A percentile compares a stretch with the other conserved stretches of the same genome.
These are phyloP conservation scores for Synanthedon andrenaeformis DNA, from an alignment of 2,888 invertebrate genomes.

Conservation along the genomic window DNA sequence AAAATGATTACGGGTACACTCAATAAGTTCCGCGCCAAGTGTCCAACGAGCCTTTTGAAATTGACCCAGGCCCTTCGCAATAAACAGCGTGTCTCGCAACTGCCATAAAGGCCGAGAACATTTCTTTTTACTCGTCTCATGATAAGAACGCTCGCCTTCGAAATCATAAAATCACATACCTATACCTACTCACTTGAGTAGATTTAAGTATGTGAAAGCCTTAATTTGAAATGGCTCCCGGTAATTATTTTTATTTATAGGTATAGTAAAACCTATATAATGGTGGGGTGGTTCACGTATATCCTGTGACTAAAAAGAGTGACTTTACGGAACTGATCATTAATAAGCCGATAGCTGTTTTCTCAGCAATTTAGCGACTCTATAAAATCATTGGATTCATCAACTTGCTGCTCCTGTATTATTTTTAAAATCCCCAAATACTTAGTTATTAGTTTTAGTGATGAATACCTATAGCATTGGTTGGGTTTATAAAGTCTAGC, in stretches of 20 bases:
- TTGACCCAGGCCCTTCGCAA: conserved; percentile 46
- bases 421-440: too few species aligned
- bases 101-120: conserved; percentile 66
- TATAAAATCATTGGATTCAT: background rate
- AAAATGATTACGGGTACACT: background rate
- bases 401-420: too few species aligned
- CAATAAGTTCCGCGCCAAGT: conserved; percentile 13
- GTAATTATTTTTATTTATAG: too few species aligned
- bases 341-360: too few species aligned
- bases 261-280: too few species aligned
- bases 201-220: background rate
- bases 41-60: conserved; percentile 13
- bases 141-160: conserved; percentile 47
- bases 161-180: background rate
- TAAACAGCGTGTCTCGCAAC: conserved; percentile 68
- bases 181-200: background rate
- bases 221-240: background rate
- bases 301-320: too few species aligned
- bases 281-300: too few species aligned
- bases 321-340: too few species aligned
- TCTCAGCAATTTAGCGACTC: background rate
- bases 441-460: too few species aligned
- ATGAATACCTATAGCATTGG: too few species aligned
- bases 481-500: too few species aligned
- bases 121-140: conserved; percentile 64